These are phyloP conservation scores for Reticulitermes speratus DNA, from an alignment of 1,140 invertebrate genomes.

Conservation along the genomic window DNA sequence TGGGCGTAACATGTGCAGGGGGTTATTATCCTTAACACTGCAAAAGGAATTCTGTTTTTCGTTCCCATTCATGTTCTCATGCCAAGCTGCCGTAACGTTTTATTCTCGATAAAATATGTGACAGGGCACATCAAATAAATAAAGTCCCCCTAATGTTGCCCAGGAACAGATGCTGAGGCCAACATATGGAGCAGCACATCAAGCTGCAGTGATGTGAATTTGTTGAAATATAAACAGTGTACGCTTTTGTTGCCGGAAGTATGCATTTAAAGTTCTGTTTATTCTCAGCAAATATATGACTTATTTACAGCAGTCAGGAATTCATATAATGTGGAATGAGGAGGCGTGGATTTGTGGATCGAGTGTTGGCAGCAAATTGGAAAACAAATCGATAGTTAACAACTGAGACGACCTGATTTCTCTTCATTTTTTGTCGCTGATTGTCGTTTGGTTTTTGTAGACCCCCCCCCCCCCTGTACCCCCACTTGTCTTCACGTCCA, in stretches of 20 bases:
- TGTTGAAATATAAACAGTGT: not conserved
- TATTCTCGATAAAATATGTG: not conserved
- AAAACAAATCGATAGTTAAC: too few relatives aligned
- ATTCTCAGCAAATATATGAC: not conserved
- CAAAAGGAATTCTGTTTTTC: too few relatives aligned
- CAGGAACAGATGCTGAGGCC: not conserved
- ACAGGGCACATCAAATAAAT: constrained; percentile 9
- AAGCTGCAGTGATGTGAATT: not conserved
- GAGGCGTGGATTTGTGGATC: too few relatives aligned
- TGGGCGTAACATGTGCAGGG: too few relatives aligned
- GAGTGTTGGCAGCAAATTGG: too few relatives aligned
- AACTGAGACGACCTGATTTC: too few relatives aligned
- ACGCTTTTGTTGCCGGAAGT: not conserved
- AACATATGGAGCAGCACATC: not conserved
- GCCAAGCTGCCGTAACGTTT: not conserved
- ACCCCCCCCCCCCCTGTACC: too few relatives aligned
- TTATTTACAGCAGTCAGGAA: not conserved
- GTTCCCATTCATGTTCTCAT: too few relatives aligned
- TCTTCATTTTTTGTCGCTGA: too few relatives aligned
- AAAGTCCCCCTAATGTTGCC: not conserved
- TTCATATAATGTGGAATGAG: not conserved
- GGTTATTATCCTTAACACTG: too few relatives aligned
- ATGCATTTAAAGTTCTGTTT: not conserved
- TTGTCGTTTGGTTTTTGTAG: too few relatives aligned
- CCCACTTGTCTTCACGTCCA: too few relatives aligned